Evolutionary conservation across 1,140 invertebrate species (phyloP).

Genomic region (Rhagoletis pomonella): DNA sequence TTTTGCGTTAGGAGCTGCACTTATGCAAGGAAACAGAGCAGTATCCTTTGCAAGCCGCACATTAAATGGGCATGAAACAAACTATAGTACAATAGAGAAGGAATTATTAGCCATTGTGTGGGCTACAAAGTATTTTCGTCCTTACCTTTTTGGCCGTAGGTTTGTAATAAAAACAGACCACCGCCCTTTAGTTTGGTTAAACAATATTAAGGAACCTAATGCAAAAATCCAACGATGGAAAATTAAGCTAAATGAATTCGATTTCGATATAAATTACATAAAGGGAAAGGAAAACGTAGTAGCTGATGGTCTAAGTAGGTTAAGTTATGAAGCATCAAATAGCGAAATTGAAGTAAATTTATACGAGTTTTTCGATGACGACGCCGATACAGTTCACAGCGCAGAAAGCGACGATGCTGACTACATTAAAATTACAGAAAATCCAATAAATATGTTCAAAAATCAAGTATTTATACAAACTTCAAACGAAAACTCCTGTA

Average conservation of each 20-base stretch:
- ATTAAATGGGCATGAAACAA: conserved; percentile 53
- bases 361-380: conserved; percentile 29
- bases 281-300: conserved; percentile 62
- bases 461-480: background rate
- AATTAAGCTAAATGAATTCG: conserved; percentile 58
- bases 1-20: conserved; percentile 58
- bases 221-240: conserved; percentile 1
- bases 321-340: conserved; percentile 25
- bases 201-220: no score
- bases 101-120: conserved; percentile 46
- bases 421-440: conserved; percentile 48
- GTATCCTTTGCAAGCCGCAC: conserved; percentile 42
- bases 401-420: conserved; percentile 48
- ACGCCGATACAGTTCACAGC: conserved; percentile 48
- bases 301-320: conserved; percentile 58
- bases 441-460: conserved; percentile 44
- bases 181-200: conserved; percentile 47
- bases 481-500: no score
- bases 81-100: conserved; percentile 54
- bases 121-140: background rate
- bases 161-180: conserved; percentile 35
- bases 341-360: conserved; percentile 18
- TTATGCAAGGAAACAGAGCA: conserved; percentile 57
- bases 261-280: conserved; percentile 61
- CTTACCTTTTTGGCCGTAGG: conserved; percentile 7